Conservation (phyloP, 2,113 vertebrate species). For the Zosterops japonicus region DNA sequence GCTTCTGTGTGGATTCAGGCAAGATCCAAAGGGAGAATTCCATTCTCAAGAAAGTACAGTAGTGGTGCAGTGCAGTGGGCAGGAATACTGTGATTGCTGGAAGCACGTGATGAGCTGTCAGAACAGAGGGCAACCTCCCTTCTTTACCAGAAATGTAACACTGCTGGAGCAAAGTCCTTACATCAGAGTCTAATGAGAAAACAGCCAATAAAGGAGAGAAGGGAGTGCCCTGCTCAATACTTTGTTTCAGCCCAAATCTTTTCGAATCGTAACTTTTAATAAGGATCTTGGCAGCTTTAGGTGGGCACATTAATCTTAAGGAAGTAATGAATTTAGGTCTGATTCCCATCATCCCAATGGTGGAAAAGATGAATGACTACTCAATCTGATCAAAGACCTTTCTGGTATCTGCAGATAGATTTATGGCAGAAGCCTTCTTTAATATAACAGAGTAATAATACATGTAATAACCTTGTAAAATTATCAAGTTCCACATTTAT, state of each 20-base stretch:
- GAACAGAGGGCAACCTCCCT: neutral
- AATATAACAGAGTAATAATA: neutral
- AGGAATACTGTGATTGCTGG: neutral
- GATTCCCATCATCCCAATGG: conserved; percentile 10
- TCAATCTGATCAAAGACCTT: conserved; percentile 26
- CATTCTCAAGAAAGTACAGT: neutral
- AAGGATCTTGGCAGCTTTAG: conserved; percentile 20
- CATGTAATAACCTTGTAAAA: conserved; percentile 3
- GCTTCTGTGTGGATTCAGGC: neutral
- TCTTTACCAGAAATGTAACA: neutral
- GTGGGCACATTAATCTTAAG: conserved; percentile 16
- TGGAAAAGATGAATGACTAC: conserved; percentile 3
- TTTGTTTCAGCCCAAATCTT: neutral
- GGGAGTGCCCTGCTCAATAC: neutral
- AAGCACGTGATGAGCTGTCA: neutral
- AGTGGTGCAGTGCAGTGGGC: neutral
- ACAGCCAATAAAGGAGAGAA: conserved; percentile 17
- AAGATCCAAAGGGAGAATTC: neutral
- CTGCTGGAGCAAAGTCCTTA: conserved; percentile 27
- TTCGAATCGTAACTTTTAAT: conserved; percentile 30
- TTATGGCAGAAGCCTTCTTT: conserved; percentile 27
- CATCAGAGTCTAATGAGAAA: neutral
- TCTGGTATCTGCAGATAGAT: conserved; percentile 30
- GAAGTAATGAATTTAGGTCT: conserved; percentile 43
- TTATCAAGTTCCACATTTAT: neutral